Evolutionary conservation across 2,113 vertebrate genomes (phyloP).

Genomic region (Fulica atra): DNA sequence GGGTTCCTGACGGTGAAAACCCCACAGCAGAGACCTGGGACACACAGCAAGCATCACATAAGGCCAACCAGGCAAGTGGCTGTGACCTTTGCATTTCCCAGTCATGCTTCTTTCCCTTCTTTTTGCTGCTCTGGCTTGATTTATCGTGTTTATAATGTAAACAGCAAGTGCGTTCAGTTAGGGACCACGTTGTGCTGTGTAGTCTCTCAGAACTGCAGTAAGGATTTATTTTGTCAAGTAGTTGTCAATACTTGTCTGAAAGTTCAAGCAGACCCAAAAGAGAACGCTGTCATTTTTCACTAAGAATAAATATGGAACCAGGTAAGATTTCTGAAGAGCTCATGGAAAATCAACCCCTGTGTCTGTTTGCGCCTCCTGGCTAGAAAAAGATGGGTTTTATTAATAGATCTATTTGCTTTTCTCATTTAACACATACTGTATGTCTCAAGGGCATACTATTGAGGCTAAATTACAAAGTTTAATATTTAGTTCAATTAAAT

Average conservation of each 20-base stretch:
- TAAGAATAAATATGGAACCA: not conserved
- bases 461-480: not conserved
- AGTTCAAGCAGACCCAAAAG: not conserved
- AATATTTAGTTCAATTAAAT: not conserved
- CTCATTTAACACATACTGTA: not conserved
- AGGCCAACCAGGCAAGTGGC: not conserved
- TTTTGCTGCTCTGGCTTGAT: not conserved
- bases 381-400: not conserved
- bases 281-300: not conserved
- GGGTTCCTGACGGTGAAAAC: not conserved
- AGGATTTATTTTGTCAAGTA: not conserved
- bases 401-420: not conserved
- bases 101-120: not conserved
- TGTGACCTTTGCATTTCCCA: not conserved
- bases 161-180: not conserved
- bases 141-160: not conserved
- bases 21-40: fast-evolving
- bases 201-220: not conserved
- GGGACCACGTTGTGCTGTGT: not conserved
- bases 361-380: not conserved
- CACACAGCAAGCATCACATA: fast-evolving
- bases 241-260: not conserved
- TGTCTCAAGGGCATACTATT: not conserved
- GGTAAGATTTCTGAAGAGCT: not conserved
- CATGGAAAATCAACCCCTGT: not conserved